These are phyloP conservation scores for Thecocarcelia acutangulata DNA, from an alignment of 2,888 invertebrate species.

Conservation along the genomic window DNA sequence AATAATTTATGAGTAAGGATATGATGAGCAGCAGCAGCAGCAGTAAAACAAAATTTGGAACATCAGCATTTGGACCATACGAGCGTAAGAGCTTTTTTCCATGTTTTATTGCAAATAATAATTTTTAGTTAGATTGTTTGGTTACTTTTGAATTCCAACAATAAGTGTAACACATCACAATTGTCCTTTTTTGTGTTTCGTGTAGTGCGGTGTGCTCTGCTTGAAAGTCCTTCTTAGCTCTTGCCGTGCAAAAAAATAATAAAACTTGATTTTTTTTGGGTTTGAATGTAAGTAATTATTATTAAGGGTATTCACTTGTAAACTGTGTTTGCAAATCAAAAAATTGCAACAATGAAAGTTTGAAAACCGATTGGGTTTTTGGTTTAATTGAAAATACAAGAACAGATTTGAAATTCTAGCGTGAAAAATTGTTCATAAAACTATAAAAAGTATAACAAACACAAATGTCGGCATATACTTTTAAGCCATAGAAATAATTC, in stretches of 20 bases:
- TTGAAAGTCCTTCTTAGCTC: constrained; percentile 49
- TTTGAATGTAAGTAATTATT: constrained; percentile 11
- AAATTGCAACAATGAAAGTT: not conserved
- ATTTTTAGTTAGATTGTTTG: constrained; percentile 62
- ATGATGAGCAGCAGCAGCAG: constrained; percentile 61
- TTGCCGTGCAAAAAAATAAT: constrained; percentile 8
- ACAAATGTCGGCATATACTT: no score
- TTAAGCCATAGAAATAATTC: no score
- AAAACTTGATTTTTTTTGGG: constrained; percentile 41
- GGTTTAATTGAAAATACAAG: no score
- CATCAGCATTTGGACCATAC: constrained; percentile 52
- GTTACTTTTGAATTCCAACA: constrained; percentile 62
- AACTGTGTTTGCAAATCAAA: not conserved
- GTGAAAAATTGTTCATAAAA: no score
- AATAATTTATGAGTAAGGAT: constrained; percentile 79
- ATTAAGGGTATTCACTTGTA: constrained; percentile 22
- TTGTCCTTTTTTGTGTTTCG: constrained; percentile 60
- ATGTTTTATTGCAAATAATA: constrained; percentile 53
- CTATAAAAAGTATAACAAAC: no score
- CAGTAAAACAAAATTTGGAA: constrained; percentile 23
- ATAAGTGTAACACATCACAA: constrained; percentile 68
- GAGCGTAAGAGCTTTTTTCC: constrained; percentile 55
- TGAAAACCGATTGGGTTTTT: no score
- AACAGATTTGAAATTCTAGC: no score
- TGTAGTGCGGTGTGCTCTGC: constrained; percentile 27